These are phyloP conservation scores for Trichacis sp. DNA, from an alignment of 2,888 invertebrate species.

Conservation along the genomic window DNA sequence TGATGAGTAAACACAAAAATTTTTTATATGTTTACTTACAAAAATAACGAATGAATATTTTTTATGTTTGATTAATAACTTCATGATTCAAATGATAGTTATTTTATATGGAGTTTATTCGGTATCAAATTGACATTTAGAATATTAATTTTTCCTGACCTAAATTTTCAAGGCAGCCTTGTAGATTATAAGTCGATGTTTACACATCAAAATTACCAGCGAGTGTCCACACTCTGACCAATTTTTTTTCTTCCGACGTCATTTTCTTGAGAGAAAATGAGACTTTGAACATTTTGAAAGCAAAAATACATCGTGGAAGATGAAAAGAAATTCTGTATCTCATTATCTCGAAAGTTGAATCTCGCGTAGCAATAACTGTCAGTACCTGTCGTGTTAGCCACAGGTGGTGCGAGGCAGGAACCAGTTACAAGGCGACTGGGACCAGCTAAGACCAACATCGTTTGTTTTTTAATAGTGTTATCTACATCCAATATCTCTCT, in stretches of 20 bases:
- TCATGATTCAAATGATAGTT: too few species aligned
- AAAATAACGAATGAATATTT: too few species aligned
- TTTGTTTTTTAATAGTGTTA: not conserved
- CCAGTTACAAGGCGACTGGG: constrained; percentile 64
- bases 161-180: too few species aligned
- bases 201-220: too few species aligned
- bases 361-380: constrained; percentile 52
- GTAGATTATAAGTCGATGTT: too few species aligned
- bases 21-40: too few species aligned
- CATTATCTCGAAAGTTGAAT: constrained; percentile 31
- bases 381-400: constrained; percentile 66
- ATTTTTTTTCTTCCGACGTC: not conserved
- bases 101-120: too few species aligned
- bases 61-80: too few species aligned
- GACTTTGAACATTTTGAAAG: not conserved
- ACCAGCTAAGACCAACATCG: constrained; percentile 65
- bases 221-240: too few species aligned
- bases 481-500: not conserved
- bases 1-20: too few species aligned
- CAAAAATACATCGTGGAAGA: not conserved
- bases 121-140: too few species aligned
- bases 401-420: constrained; percentile 65
- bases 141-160: too few species aligned
- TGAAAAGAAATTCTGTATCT: constrained; percentile 3
- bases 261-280: not conserved